Conservation (phyloP, 2,888 invertebrate species). For the Vesta saturnalis region DNA sequence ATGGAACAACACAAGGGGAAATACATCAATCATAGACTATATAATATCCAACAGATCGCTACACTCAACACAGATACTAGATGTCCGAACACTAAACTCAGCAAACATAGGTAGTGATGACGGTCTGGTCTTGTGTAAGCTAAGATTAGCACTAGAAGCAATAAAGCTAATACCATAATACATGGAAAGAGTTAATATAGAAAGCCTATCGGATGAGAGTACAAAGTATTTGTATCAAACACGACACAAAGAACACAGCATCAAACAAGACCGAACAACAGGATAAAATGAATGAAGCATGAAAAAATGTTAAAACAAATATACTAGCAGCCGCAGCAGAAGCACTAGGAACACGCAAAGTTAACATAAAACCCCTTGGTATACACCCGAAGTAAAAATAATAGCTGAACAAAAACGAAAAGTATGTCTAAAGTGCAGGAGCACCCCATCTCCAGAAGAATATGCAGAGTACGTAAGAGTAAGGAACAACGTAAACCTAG, state of each 20-base stretch:
- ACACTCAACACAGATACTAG: neutral
- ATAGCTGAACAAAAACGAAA: neutral
- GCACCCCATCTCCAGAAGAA: neutral
- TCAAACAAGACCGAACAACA: neutral
- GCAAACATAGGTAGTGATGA: constrained; percentile 14
- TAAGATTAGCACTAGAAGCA: neutral
- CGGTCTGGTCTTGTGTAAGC: constrained; percentile 9
- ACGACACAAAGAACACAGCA: neutral
- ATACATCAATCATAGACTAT: too few species aligned
- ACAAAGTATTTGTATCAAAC: neutral
- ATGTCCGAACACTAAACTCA: constrained; percentile 1
- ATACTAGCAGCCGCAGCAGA: neutral
- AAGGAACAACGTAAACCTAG: neutral
- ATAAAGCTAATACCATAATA: neutral
- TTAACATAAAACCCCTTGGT: neutral
- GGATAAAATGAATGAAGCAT: neutral
- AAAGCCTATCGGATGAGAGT: neutral
- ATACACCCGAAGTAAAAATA: neutral
- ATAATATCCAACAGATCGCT: neutral
- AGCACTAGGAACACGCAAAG: neutral
- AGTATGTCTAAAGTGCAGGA: neutral
- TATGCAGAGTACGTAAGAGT: too few species aligned
- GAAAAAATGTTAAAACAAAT: neutral
- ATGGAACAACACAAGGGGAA: neutral
- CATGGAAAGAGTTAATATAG: constrained; percentile 1